Evolutionary conservation across 2,113 vertebrate genomes (phyloP).

Genomic region (Bothrops jararaca): DNA sequence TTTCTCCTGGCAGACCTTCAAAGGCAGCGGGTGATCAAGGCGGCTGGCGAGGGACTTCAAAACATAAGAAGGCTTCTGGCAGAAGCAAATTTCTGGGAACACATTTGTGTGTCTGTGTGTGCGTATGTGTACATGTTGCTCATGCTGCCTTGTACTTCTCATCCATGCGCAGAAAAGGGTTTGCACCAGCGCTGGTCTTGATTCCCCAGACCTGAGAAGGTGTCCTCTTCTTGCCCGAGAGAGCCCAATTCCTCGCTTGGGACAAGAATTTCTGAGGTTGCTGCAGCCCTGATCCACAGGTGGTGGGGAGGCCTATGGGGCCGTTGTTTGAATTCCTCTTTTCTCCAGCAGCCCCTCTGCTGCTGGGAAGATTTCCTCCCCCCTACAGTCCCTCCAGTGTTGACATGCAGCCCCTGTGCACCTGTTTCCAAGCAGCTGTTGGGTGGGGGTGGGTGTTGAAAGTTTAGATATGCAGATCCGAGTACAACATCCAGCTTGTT

Average conservation of each 20-base stretch:
- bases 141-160: neutral
- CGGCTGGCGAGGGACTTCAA: neutral
- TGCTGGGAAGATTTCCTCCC: neutral
- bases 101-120: neutral
- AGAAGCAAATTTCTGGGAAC: neutral
- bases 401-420: constrained; percentile 27
- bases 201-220: neutral
- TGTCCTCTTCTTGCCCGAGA: neutral
- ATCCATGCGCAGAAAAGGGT: neutral
- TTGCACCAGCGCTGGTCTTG: neutral
- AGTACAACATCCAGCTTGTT: constrained; percentile 55
- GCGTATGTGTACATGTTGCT: neutral
- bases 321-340: neutral
- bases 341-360: constrained; percentile 5
- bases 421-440: constrained; percentile 66
- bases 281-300: neutral
- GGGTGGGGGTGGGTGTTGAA: constrained; percentile 9
- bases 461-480: constrained; percentile 55
- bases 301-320: neutral
- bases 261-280: neutral
- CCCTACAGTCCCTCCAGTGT: neutral
- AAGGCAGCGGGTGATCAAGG: neutral
- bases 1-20: neutral
- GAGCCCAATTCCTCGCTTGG: neutral
- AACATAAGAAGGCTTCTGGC: neutral